Percentiles rank a stretch among this genome's conserved stretches.
phyloP scores from a whole-genome alignment of 2,888 invertebrate genomes.

The Acronicta aceris region DNA sequence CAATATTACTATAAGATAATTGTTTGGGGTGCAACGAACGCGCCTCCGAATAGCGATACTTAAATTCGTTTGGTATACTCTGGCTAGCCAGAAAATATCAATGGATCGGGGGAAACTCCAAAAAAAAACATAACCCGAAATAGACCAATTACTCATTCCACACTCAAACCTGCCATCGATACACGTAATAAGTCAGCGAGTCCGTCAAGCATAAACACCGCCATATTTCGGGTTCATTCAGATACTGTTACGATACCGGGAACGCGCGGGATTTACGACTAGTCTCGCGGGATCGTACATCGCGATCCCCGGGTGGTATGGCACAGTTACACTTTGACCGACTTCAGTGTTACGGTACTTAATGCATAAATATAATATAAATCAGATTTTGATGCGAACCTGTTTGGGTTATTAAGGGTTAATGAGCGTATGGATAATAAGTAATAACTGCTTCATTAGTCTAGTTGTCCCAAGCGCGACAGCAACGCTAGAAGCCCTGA shows the following conservation, averaged over 20 bases:
- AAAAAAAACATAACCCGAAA: too few species aligned
- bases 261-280: slow-evolving; percentile 71
- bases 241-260: slow-evolving; percentile 75
- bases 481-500: too few species aligned
- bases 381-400: slow-evolving; percentile 28
- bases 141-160: background rate
- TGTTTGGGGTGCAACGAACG: too few species aligned
- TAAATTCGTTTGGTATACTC: too few species aligned
- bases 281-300: slow-evolving; percentile 59
- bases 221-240: slow-evolving; percentile 54
- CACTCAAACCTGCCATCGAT: background rate
- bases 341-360: slow-evolving; percentile 66
- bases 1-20: too few species aligned
- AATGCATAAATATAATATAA: slow-evolving; percentile 46
- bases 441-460: background rate
- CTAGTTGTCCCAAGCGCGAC: too few species aligned
- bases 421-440: slow-evolving; percentile 3
- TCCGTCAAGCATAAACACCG: slow-evolving; percentile 14
- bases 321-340: slow-evolving; percentile 81
- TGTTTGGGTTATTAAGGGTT: slow-evolving; percentile 11
- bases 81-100: too few species aligned
- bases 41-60: too few species aligned
- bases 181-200: slow-evolving; percentile 2
- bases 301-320: slow-evolving; percentile 72
- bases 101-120: too few species aligned